Conservation (phyloP, 2,797 vertebrate species). For the Babyrousa celebensis region DNA sequence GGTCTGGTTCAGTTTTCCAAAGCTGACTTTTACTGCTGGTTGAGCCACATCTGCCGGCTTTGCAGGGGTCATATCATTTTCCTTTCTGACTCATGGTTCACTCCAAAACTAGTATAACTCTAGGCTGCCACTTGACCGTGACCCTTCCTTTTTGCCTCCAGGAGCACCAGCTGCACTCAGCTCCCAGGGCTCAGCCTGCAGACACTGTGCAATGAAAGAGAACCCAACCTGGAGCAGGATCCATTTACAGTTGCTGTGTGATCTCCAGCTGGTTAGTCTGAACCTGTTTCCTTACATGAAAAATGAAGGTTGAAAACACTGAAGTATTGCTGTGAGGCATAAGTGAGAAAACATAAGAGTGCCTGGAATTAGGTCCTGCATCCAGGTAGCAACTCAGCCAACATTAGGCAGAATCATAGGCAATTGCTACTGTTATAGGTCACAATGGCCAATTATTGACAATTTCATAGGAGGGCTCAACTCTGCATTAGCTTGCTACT, state of each 20-base stretch:
- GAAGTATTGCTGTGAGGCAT: background rate
- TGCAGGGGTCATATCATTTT: slow-evolving; percentile 48
- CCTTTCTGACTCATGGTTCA: slow-evolving; percentile 53
- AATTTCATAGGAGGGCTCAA: background rate
- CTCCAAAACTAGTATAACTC: background rate
- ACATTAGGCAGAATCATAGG: background rate
- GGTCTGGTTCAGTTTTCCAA: slow-evolving; percentile 61
- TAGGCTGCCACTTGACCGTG: background rate
- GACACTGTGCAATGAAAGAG: background rate
- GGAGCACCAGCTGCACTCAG: background rate
- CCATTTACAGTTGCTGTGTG: background rate
- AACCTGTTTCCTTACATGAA: background rate
- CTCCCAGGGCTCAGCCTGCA: background rate
- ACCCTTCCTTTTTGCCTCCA: background rate
- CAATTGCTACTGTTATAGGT: background rate
- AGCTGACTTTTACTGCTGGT: background rate
- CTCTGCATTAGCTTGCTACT: background rate
- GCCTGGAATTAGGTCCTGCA: background rate
- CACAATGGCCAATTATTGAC: background rate
- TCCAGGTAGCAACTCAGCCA: background rate
- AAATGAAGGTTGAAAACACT: slow-evolving; percentile 12
- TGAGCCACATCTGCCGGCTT: slow-evolving; percentile 13
- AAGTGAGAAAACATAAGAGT: slow-evolving; percentile 11
- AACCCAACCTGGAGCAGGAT: background rate
- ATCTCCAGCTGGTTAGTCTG: background rate